Conservation (phyloP, 2,113 vertebrate genomes). For the Amblyornis subalaris region DNA sequence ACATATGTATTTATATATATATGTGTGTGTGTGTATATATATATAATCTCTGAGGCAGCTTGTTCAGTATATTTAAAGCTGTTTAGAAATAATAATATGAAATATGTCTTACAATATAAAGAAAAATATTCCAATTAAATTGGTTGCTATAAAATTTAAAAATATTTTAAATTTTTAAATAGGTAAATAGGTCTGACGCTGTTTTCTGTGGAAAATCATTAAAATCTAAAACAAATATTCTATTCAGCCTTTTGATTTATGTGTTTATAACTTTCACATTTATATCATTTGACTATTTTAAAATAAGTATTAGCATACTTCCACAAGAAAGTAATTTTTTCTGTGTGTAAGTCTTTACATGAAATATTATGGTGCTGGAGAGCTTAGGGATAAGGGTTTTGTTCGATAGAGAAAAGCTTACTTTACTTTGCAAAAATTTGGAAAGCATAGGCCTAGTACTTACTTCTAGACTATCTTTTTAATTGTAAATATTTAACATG, state of each 20-base stretch:
- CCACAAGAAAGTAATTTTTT: neutral
- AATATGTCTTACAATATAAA: neutral
- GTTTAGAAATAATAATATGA: neutral
- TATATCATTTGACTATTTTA: neutral
- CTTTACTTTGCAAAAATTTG: neutral
- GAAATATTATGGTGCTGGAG: neutral
- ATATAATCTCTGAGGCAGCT: neutral
- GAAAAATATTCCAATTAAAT: neutral
- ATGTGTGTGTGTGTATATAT: accelerated
- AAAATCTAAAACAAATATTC: neutral
- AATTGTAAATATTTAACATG: neutral
- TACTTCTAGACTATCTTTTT: neutral
- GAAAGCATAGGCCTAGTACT: neutral
- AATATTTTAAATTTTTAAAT: neutral
- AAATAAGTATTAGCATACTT: neutral
- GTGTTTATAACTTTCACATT: neutral
- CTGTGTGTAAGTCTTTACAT: neutral
- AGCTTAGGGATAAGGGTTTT: neutral
- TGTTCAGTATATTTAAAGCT: neutral
- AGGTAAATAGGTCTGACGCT: neutral
- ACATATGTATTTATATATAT: neutral
- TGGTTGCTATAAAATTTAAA: neutral
- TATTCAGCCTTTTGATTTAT: neutral
- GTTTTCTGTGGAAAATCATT: neutral
- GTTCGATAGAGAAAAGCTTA: neutral